Evolutionary conservation across 1,140 invertebrate species (phyloP), one percentile per base, ranked within the genome.

Genomic region (Drosophila equinoxialis): DNA sequence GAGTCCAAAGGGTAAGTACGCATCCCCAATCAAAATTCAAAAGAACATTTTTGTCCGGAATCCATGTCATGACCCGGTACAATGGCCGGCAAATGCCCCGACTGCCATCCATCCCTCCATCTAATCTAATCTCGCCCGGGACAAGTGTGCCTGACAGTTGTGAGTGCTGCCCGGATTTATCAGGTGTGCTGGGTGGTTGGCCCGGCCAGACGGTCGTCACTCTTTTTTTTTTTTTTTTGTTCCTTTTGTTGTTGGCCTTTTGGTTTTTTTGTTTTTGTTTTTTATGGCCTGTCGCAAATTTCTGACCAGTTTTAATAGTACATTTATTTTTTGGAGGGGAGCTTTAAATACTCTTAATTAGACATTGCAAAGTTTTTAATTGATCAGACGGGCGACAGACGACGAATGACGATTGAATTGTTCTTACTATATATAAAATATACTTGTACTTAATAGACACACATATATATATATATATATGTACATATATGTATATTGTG

Each of bases 1-100:
- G 79, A 93, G 92, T 60, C 92, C 95, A 35, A 94, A 95, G 93
- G 96, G 93, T 94, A 85, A 90, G 90, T 51, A 48, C 45, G 2
- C 20, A 20, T 11, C 8, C 17, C 10, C 14, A 48, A 48, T 3
- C 1, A 3, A 4, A 51, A 51, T 51, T 23, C 8, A 51, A 23
- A 14, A 4, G 42, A 48, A 48, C 23, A 8, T 48, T 17, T 17
- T 3, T 48, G 5, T 5, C 23, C 23, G 20, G 42, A 48, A 37
- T 37, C 45, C 14, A 48, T 17, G 17, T 51, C 45, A 51, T 51
- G 45, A 51, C 45, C 45, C 45, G 45, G 45, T 23, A 51, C 45
- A 57, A 33, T 42, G n/a, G 41, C 11, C 37, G 54, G 17, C 45
- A 6, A 30, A 62, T 30, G 13, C 14, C 3, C 7, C 48, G 62